Conservation (phyloP, 2,888 invertebrate species). For the Creontiades dilutus region DNA sequence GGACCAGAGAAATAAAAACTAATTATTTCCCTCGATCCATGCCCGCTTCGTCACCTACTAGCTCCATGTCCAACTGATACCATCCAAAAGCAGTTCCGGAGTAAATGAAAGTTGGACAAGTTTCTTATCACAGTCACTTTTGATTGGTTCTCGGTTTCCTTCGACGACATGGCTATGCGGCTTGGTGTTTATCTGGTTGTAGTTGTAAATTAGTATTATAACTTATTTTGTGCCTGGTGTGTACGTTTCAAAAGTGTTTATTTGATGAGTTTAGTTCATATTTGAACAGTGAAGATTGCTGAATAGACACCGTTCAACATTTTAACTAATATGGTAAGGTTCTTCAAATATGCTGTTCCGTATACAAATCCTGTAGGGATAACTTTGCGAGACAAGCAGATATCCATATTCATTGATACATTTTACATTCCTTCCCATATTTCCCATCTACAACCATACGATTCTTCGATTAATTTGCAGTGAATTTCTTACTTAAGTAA, state of each 20-base stretch:
- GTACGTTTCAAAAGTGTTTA: background rate
- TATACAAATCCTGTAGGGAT: too few relatives aligned
- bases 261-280: too few relatives aligned
- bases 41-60: too few relatives aligned
- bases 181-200: background rate
- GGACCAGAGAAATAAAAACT: too few relatives aligned
- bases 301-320: background rate
- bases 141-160: background rate
- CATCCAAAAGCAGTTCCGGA: background rate
- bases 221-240: background rate
- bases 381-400: background rate
- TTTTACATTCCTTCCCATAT: background rate
- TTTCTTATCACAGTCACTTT: background rate
- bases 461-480: background rate
- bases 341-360: background rate
- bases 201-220: background rate
- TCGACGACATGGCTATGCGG: background rate
- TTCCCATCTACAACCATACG: too few relatives aligned
- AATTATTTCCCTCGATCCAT: too few relatives aligned
- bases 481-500: background rate
- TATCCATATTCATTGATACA: background rate
- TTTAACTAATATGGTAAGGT: conserved; percentile 3
- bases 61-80: too few relatives aligned
- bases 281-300: background rate
- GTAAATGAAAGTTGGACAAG: conserved; percentile 1